These are phyloP conservation scores for Tenthredo notha DNA, from an alignment of 2,888 invertebrate species.

Conservation along the genomic window DNA sequence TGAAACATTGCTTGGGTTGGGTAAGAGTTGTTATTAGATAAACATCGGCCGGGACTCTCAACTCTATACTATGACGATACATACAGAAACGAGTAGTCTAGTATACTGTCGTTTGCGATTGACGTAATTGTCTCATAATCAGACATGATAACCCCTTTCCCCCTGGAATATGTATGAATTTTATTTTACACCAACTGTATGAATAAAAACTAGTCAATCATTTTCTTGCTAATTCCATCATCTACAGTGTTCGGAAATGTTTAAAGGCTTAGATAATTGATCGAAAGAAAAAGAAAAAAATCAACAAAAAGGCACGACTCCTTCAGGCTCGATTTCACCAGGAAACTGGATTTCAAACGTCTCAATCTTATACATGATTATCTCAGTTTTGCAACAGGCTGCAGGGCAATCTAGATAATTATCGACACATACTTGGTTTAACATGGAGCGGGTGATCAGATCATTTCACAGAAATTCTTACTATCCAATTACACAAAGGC, in stretches of 20 bases:
- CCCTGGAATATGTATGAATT: neutral
- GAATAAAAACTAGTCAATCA: neutral
- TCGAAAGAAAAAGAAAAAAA: neutral
- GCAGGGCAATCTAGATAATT: slow-evolving; percentile 17
- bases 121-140: neutral
- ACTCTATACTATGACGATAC: neutral
- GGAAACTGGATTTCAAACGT: slow-evolving; percentile 28
- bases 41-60: slow-evolving; percentile 30
- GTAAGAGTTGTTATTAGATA: slow-evolving; percentile 49
- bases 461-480: neutral
- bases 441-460: neutral
- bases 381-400: slow-evolving; percentile 16
- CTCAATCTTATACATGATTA: slow-evolving; percentile 20
- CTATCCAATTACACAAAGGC: neutral
- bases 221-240: neutral
- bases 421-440: neutral
- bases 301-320: neutral
- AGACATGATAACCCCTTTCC: neutral
- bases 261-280: neutral
- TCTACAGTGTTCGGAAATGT: neutral
- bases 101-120: neutral
- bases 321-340: neutral
- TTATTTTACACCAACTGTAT: neutral
- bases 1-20: slow-evolving; percentile 46
- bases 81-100: neutral